Evolutionary conservation across 2,113 vertebrate genomes (phyloP).

Genomic region (Sander vitreus): DNA sequence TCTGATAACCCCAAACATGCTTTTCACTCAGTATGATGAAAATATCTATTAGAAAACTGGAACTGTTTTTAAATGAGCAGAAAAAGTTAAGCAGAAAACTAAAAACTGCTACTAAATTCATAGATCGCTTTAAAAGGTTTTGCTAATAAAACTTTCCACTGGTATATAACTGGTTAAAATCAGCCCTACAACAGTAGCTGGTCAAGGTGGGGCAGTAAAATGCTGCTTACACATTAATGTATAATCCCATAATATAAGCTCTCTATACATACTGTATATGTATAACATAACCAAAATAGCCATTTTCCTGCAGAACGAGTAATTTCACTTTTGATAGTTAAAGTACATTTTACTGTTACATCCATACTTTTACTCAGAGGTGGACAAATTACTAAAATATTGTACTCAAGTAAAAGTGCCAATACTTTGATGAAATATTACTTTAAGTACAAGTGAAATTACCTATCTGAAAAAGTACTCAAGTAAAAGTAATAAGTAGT

Average conservation of each 20-base stretch:
- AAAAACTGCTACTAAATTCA: not conserved
- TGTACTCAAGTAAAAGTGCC: too few species aligned
- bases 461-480: too few species aligned
- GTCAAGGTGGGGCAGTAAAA: not conserved
- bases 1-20: slow-evolving; percentile 8
- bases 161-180: not conserved
- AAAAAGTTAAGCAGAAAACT: not conserved
- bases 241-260: not conserved
- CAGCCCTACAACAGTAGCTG: not conserved
- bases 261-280: not conserved
- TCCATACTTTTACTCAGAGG: too few species aligned
- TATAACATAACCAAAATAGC: not conserved
- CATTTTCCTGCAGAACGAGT: not conserved
- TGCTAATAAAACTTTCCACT: not conserved
- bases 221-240: not conserved
- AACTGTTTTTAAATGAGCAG: not conserved
- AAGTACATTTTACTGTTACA: not conserved
- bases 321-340: not conserved
- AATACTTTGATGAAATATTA: too few species aligned
- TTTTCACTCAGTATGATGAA: slow-evolving; percentile 13
- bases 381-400: too few species aligned
- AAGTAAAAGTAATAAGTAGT: too few species aligned
- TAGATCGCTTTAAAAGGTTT: not conserved
- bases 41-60: not conserved
- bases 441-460: too few species aligned